Conservation (phyloP, 2,113 vertebrate genomes). For the Castor canadensis region DNA sequence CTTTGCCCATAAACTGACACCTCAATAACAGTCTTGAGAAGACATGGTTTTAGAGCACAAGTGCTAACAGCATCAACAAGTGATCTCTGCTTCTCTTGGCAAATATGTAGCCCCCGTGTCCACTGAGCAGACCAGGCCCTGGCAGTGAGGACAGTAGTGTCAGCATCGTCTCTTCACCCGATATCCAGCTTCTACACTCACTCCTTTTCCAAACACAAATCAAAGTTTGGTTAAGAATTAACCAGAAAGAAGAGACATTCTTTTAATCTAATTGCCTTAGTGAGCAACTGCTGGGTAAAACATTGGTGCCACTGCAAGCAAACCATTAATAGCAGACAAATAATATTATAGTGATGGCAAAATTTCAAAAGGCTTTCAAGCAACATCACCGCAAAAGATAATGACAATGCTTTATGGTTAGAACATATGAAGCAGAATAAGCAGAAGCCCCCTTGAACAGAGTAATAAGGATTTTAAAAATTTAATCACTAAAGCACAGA, state of each 20-base stretch:
- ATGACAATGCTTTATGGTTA: conserved; percentile 21
- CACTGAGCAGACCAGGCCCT: background rate
- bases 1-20: background rate
- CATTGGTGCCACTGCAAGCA: background rate
- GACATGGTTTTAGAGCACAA: conserved; percentile 76
- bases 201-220: conserved; percentile 48
- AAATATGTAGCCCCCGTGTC: conserved; percentile 58
- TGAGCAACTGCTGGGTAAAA: conserved; percentile 34
- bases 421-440: conserved; percentile 53
- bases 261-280: conserved; percentile 59
- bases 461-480: background rate
- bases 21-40: conserved; percentile 59
- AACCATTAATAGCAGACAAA: conserved; percentile 13
- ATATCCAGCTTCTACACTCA: background rate
- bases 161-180: background rate
- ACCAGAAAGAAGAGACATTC: conserved; percentile 73
- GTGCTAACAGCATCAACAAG: conserved; percentile 62
- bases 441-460: conserved; percentile 1
- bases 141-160: background rate
- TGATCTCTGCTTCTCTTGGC: conserved; percentile 57
- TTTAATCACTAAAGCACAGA: conserved; percentile 29
- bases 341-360: conserved; percentile 19
- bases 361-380: conserved; percentile 39
- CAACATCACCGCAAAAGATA: conserved; percentile 1
- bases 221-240: conserved; percentile 53